Evolutionary conservation across 2,888 invertebrate species (phyloP).

Genomic region (Eupsilia transversa): DNA sequence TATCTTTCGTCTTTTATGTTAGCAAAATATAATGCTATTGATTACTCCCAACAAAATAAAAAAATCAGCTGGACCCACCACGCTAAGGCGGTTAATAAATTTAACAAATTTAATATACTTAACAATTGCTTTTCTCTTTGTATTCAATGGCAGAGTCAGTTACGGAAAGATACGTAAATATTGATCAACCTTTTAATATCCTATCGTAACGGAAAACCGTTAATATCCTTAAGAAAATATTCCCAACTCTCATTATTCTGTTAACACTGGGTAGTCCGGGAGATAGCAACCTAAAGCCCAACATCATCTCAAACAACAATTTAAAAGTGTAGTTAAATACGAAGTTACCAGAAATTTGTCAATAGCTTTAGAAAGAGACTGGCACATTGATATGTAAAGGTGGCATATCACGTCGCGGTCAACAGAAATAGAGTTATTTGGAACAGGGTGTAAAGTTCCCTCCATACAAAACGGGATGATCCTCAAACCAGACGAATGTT

Average conservation of each 20-base stretch:
- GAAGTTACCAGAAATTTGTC: too few relatives aligned
- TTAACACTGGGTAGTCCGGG: slow-evolving; percentile 24
- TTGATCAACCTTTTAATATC: slow-evolving; percentile 50
- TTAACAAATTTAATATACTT: slow-evolving; percentile 14
- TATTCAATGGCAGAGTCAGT: slow-evolving; percentile 7
- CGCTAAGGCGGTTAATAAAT: not conserved
- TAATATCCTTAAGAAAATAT: slow-evolving; percentile 54
- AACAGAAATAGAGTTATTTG: too few relatives aligned
- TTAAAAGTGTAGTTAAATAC: not conserved
- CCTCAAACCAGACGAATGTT: too few relatives aligned
- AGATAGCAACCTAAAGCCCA: slow-evolving; percentile 9
- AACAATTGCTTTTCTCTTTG: not conserved
- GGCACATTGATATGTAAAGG: too few relatives aligned
- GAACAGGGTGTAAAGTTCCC: too few relatives aligned
- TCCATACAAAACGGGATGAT: too few relatives aligned
- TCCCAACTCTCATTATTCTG: slow-evolving; percentile 42
- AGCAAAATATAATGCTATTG: not conserved
- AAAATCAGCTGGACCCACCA: not conserved
- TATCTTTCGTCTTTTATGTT: not conserved
- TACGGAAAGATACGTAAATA: slow-evolving; percentile 29
- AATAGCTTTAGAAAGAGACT: too few relatives aligned
- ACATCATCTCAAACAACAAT: not conserved
- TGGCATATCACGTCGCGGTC: too few relatives aligned
- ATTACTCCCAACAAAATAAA: not conserved
- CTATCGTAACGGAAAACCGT: slow-evolving; percentile 20